Evolutionary conservation across 1,140 invertebrate species (phyloP).

Genomic region (Pantala flavescens): DNA sequence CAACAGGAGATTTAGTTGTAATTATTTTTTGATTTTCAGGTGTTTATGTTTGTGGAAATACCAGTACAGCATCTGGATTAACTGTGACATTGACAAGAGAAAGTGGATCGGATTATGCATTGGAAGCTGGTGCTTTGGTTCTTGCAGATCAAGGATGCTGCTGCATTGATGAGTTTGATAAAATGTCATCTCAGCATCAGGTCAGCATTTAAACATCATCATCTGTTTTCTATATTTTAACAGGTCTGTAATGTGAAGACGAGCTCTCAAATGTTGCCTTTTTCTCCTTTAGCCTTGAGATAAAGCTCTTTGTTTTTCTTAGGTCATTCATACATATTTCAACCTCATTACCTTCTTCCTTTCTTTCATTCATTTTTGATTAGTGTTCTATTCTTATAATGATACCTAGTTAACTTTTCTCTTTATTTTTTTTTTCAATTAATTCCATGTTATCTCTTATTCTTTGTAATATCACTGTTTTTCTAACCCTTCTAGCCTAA

Average conservation of each 20-base stretch:
- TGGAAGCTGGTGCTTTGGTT: slow-evolving; percentile 78
- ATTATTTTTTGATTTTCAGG: slow-evolving; percentile 36
- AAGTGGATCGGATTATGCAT: slow-evolving; percentile 57
- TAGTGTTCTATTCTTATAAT: no score
- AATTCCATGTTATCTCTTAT: no score
- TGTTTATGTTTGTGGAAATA: slow-evolving; percentile 84
- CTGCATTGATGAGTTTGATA: slow-evolving; percentile 94
- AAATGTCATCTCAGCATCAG: slow-evolving; percentile 67
- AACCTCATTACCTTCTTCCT: no score
- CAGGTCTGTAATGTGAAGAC: not conserved
- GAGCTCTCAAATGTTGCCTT: not conserved
- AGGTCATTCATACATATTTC: no score
- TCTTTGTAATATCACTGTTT: no score
- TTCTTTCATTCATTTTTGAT: no score
- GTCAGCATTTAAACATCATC: slow-evolving; percentile 32
- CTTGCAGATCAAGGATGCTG: slow-evolving; percentile 78
- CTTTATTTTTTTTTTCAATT: no score
- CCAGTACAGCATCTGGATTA: slow-evolving; percentile 72
- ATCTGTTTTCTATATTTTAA: slow-evolving; percentile 26
- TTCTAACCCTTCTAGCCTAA: no score
- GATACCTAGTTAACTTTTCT: no score
- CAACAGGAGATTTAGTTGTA: no score
- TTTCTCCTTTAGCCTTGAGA: slow-evolving; percentile 14
- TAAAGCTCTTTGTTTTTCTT: not conserved
- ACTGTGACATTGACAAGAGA: slow-evolving; percentile 76